Evolutionary conservation across 2,113 vertebrate species (phyloP), one percentile per base, ranked within the genome.

Genomic region (Ammospiza caudacuta): DNA sequence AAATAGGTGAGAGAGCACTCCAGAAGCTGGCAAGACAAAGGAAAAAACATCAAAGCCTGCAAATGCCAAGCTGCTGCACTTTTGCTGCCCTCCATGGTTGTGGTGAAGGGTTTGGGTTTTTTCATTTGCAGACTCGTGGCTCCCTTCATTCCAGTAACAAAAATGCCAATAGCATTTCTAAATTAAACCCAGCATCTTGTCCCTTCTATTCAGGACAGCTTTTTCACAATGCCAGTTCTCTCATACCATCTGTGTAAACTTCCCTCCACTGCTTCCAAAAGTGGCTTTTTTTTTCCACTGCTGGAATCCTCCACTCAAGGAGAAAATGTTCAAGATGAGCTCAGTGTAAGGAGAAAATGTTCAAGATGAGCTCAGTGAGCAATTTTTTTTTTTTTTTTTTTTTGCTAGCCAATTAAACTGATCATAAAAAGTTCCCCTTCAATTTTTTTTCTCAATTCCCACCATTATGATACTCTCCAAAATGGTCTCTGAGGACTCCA

Each of bases 1-100:
- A 91, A 95, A 95, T 91, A 96, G 91, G 92, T 96, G 92, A 90
- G 68, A 91, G 74, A 93, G 92, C 74, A 62, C 78, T 90, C 59
- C 72, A 91, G 83, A 89, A 82, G 47, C 85, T 94, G 83, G 55
- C 62, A 91, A 85, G 58, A 39, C 39, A 70, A 80, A 83, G 27
- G 2, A 16, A 15, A 44, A 39, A 58, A 49, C 9, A 63, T 41
- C 69, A 85, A 93, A 96, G 64, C 22, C 61, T 93, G 44, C 75
- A 90, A 87, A 93, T 58, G 51, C 46, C 52, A 83, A 93, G 29
- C n/a, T 22, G 47, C 47, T 91, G 69, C 89, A 75, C 72, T 93
- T 93, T 35, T 51, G 67, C 55, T 85, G 2, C 58, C 37, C 46
- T 72, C 62, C 86, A 23, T 21, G 72, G 67, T 23, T 89, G 67